Percentiles rank a stretch among this genome's conserved stretches.
Evolutionary conservation across 2,888 invertebrate species (phyloP).

Genomic region (Tanypteryx hageni): DNA sequence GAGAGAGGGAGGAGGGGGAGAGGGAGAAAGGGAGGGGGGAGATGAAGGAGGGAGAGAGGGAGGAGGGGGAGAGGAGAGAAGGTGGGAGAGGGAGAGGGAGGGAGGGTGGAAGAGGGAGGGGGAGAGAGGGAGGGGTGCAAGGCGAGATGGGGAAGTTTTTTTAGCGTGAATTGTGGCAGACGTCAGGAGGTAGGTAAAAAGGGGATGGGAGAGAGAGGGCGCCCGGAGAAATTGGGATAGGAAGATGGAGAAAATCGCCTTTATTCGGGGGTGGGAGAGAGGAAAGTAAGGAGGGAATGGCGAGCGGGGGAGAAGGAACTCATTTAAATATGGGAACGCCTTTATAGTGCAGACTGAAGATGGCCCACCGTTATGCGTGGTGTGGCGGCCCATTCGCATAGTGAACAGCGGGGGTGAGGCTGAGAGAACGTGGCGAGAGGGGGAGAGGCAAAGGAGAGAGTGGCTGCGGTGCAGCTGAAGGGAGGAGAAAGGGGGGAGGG

Average conservation of each 20-base stretch:
- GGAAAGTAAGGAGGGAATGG: neutral
- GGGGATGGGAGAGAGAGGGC: neutral
- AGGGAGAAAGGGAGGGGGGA: neutral
- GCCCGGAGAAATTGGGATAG: neutral
- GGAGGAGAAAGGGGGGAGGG: neutral
- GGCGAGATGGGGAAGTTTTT: neutral
- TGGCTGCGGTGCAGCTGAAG: neutral
- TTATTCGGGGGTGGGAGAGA: neutral
- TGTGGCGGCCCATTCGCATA: neutral
- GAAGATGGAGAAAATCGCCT: neutral
- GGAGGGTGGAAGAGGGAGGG: neutral
- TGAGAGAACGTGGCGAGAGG: neutral
- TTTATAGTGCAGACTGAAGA: slow-evolving; percentile 24
- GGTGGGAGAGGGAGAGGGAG: neutral
- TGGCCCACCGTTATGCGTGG: neutral
- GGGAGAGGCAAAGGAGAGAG: neutral
- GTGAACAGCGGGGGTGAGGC: neutral
- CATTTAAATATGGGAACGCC: slow-evolving; percentile 35
- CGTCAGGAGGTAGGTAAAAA: neutral
- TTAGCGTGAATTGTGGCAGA: too few species aligned
- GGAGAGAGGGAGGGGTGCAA: neutral
- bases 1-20: neutral
- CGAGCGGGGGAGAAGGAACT: neutral
- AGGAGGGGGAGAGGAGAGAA: neutral
- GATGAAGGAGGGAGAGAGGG: neutral